Base-by-base conservation (phyloP, 1,140 invertebrate species). In the Megalonaias nervosa region DNA sequence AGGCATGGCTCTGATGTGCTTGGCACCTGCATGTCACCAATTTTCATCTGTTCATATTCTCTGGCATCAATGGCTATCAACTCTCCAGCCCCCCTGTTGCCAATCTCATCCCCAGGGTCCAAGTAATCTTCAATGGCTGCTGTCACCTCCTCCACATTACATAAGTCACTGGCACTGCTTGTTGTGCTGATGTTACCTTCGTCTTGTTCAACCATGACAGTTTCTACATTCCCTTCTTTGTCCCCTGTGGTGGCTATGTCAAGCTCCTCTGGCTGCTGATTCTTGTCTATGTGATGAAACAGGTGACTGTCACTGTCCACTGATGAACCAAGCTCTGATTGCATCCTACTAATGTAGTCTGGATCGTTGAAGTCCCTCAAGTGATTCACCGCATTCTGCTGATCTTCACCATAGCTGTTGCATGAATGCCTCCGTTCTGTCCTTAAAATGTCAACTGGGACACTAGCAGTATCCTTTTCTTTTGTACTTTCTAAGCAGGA, bases 321-420 rank as follows among this genome's bases (percentile, higher is more conserved):
- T 3, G 87, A 89, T 31, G 88, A 89, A 4, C 87, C 85, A 1
- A 90, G 67, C 56, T 89, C 89, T 48, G 82, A 75, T 31, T 83
- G 81, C 62, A 85, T 85, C 19, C 82, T 75, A 15, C 81, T 84
- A 31, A 89, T 64, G 74, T 80, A 84, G 57, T 87, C 84, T 19
- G 86, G 84, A 57, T 89, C 86, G 69, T 89, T 89, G 71, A 89
- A 88, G 48, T 88, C 87, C 67, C 85, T 79, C 13, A 88, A 72
- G 57, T 85, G 74, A 38, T 87, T 84, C 2, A 77, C 81, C 17
- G 84, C 85, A 64, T 81, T 76, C 16, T 84, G 78, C n/a, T 79
- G 82, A 72, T 84, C 86, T 56, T 79, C 77, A 16, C 66, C 71
- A 65, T 74, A 85, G 62, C 84, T 85, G 76, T 83, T 78, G 75